Percentiles rank a stretch among this genome's conserved stretches.
Conservation (phyloP, 2,797 vertebrate genomes). For the Acanthis flammea region DNA sequence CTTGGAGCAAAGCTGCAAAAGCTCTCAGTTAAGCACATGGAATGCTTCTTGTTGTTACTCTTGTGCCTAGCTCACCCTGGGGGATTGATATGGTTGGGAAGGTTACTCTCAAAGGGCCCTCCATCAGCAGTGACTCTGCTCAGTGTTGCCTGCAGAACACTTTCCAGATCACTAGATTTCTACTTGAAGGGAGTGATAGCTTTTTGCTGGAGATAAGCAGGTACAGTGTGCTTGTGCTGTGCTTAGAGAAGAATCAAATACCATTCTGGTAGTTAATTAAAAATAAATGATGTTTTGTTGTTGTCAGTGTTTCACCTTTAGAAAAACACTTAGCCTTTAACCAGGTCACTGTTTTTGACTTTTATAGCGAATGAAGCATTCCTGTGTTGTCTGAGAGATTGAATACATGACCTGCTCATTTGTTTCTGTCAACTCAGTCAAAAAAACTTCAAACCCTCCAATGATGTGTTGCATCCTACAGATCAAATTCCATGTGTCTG, state of each 20-base stretch:
- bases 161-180: background rate
- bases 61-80: background rate
- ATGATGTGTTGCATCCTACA: background rate
- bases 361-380: background rate
- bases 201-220: background rate
- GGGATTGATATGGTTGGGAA: background rate
- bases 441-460: background rate
- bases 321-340: slow-evolving; percentile 1
- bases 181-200: background rate
- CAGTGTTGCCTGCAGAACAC: background rate
- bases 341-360: background rate
- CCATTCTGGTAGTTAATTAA: slow-evolving; percentile 9
- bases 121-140: background rate
- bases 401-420: background rate
- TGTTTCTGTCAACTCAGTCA: background rate
- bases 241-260: background rate
- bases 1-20: background rate
- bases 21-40: background rate
- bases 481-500: background rate
- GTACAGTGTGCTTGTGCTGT: background rate
- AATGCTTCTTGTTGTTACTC: background rate
- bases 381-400: background rate
- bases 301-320: slow-evolving; percentile 18
- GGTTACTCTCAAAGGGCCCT: background rate
- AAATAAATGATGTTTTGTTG: slow-evolving; percentile 35